Conservation (phyloP, 2,797 vertebrate genomes). For the Masticophis lateralis region DNA sequence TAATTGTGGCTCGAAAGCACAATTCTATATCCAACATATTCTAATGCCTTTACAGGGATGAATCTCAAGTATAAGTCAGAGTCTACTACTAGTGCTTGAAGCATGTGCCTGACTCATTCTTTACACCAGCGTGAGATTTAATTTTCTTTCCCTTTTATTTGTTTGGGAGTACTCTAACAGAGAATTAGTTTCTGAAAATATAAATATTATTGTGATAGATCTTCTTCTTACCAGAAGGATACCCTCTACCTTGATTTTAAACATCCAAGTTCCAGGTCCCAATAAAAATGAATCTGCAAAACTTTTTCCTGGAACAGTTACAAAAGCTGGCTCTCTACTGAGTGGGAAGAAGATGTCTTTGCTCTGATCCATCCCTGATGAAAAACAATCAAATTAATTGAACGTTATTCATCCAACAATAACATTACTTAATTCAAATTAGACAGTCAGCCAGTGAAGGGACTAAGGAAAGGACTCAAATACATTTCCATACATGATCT, state of each 20-base stretch:
- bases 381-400: slow-evolving; percentile 3
- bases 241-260: slow-evolving; percentile 82
- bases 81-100: background rate
- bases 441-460: background rate
- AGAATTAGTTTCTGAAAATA: background rate
- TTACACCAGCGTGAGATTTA: slow-evolving; percentile 7
- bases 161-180: background rate
- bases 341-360: slow-evolving; percentile 84
- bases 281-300: slow-evolving; percentile 82
- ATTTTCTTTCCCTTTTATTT: background rate
- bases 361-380: slow-evolving; percentile 78
- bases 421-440: background rate
- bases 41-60: background rate
- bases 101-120: background rate
- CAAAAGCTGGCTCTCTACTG: slow-evolving; percentile 82
- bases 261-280: slow-evolving; percentile 80
- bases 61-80: background rate
- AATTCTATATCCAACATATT: background rate
- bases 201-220: background rate
- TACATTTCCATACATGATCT: background rate
- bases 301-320: slow-evolving; percentile 84
- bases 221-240: slow-evolving; percentile 86
- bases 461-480: background rate
- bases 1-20: background rate
- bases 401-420: background rate